Percentiles rank a stretch among this genome's conserved stretches.
phyloP scores from a whole-genome alignment of 2,113 vertebrate genomes.

The Grus americana region DNA sequence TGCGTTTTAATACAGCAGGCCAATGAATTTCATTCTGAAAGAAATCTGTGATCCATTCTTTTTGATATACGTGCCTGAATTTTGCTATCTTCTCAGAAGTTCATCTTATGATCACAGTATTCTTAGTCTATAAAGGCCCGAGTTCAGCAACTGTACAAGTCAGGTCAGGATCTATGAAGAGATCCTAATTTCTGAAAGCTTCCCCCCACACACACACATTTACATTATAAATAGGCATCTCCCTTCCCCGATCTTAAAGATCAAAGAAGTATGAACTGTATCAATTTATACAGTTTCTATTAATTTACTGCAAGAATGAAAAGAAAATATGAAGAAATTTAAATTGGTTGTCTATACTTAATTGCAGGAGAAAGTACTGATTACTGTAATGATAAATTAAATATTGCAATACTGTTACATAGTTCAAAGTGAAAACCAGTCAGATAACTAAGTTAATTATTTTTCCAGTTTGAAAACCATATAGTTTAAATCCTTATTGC shows the following conservation, averaged over 20 bases:
- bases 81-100: not conserved
- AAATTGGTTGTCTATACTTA: not conserved
- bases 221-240: not conserved
- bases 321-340: not conserved
- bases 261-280: not conserved
- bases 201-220: rapidly evolving
- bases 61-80: not conserved
- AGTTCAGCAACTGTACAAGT: not conserved
- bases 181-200: not conserved
- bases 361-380: not conserved
- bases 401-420: not conserved
- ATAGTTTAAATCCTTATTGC: not conserved
- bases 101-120: not conserved
- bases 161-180: not conserved
- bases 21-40: not conserved
- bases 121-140: not conserved
- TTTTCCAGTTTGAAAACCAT: not conserved
- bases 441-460: not conserved
- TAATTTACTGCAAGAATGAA: not conserved
- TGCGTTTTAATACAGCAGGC: not conserved
- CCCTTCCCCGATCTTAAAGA: not conserved
- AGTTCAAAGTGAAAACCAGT: not conserved
- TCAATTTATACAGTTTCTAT: not conserved
- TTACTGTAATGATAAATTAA: not conserved
- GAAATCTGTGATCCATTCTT: not conserved